Base-by-base conservation (phyloP, 2,888 invertebrate species). In the Luffia ferchaultella region DNA sequence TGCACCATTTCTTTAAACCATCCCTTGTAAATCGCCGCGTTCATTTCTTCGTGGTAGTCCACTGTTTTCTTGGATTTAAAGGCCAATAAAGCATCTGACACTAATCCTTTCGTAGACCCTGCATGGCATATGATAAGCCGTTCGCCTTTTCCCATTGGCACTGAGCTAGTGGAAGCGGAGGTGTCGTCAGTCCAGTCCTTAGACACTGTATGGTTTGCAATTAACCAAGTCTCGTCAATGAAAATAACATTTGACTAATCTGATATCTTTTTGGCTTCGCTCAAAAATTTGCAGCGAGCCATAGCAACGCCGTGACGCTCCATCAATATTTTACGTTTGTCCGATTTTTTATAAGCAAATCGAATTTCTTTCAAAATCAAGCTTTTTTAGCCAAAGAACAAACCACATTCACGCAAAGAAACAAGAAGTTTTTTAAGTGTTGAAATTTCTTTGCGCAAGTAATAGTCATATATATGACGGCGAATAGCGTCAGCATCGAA, bases 221-320 rank as follows among this genome's bases (percentile, higher is more conserved):
- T n/a, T n/a, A n/a, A n/a, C n/a, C n/a, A n/a, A 49, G 52, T 54
- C 45, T 54, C 51, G 19, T 48, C 54, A 20, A 46, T 48, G 50
- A 55, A 54, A 45, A 54, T 40, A 18, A 54, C 54, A 52, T 53
- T 53, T 7, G 47, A 45, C 51, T 45, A 53, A 20, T 52, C 52
- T 51, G 16, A 2, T 18, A 49, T 45, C 20, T 49, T 46, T 46
- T 54, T 54, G 19, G 30, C 50, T 49, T 50, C 20, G 17, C 49
- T 50, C 40, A 54, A 48, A 48, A 53, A 53, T 17, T 52, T 45
- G 45, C 47, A 50, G 18, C 51, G 49, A 45, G 45, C 45, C 46
- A 54, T 16, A 45, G 52, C 51, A 45, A 52, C 45, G 45, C 51
- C 54, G 16, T 49, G 17, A 18, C 52, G 51, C 40, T 52, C 52